Conservation (phyloP, 2,888 invertebrate genomes). For the Lingula anatina region DNA sequence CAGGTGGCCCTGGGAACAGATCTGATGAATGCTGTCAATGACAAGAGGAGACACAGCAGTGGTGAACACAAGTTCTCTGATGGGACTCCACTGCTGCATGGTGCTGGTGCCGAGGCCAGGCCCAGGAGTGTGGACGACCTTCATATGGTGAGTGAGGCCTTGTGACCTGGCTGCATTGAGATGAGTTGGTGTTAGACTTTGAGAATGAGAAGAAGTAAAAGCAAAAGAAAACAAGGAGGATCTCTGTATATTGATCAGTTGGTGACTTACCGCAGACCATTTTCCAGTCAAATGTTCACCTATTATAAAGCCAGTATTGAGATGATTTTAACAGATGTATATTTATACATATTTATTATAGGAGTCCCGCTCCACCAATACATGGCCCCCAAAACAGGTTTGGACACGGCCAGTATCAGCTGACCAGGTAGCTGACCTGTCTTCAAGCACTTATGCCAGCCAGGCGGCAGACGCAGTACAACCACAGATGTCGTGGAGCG, state of each 20-base stretch:
- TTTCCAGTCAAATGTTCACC: background rate
- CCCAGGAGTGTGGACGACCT: slow-evolving; percentile 11
- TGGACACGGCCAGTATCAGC: slow-evolving; percentile 12
- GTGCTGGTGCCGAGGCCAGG: background rate
- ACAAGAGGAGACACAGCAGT: slow-evolving; percentile 17
- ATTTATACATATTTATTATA: background rate
- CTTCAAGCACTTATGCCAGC: too few species aligned
- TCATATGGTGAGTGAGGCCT: slow-evolving; percentile 2
- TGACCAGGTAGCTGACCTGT: too few species aligned
- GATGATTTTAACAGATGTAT: background rate
- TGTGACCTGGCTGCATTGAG: too few species aligned
- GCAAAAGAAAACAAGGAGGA: too few species aligned
- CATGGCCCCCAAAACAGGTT: slow-evolving; percentile 17
- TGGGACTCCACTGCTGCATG: slow-evolving; percentile 11
- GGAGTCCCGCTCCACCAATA: slow-evolving; percentile 11
- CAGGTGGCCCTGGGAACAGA: slow-evolving; percentile 29
- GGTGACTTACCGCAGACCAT: background rate
- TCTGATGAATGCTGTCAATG: slow-evolving; percentile 22
- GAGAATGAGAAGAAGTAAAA: too few species aligned
- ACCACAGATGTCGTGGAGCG: too few species aligned
- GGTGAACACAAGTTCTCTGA: slow-evolving; percentile 14
- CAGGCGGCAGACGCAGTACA: too few species aligned
- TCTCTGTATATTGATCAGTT: too few species aligned
- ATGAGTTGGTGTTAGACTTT: too few species aligned
- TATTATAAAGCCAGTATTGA: background rate